Evolutionary conservation across 1,140 invertebrate genomes (phyloP).

Genomic region (Melitaea cinxia): DNA sequence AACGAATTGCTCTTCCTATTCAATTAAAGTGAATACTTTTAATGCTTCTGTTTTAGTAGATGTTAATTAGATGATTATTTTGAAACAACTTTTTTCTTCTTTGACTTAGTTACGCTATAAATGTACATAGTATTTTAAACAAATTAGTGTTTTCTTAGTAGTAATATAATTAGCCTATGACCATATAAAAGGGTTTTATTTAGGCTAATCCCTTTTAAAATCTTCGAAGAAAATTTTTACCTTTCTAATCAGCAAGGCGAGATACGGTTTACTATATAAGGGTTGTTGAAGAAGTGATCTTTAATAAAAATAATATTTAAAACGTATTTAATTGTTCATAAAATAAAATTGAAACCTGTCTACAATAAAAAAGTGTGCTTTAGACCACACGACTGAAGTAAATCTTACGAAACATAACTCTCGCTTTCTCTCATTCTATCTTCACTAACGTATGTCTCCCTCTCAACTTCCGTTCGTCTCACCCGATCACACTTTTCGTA

Average conservation of each 20-base stretch:
- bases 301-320: background rate
- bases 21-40: background rate
- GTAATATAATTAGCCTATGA: background rate
- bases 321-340: too few species aligned
- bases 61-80: background rate
- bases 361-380: too few species aligned
- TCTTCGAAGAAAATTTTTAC: conserved; percentile 4
- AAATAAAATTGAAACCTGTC: too few species aligned
- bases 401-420: too few species aligned
- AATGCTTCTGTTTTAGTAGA: background rate
- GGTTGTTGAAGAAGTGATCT: background rate
- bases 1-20: background rate
- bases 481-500: too few species aligned
- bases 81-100: background rate
- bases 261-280: background rate
- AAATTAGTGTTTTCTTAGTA: conserved; percentile 7
- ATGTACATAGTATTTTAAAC: background rate
- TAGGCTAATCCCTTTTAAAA: background rate
- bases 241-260: conserved; percentile 12
- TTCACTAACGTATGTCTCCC: too few species aligned
- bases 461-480: too few species aligned
- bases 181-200: conserved; percentile 1
- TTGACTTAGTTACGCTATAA: background rate
- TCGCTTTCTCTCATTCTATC: too few species aligned
- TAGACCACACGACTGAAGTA: too few species aligned